Evolutionary conservation across 2,888 invertebrate species (phyloP).

Genomic region (Synergus umbraculus): DNA sequence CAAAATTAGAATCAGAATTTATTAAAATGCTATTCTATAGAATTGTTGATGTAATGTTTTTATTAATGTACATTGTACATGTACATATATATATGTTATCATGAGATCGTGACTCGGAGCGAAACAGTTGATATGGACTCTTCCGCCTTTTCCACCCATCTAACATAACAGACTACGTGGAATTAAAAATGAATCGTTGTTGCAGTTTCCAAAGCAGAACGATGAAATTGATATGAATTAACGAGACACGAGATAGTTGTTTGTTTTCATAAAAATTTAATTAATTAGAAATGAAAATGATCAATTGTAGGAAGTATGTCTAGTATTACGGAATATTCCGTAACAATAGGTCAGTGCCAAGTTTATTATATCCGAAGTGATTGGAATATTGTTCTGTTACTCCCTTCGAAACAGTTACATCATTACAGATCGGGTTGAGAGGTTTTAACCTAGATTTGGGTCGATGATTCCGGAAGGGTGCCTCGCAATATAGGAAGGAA

Average conservation of each 20-base stretch:
- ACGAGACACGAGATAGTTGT: background rate
- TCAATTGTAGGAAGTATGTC: no score
- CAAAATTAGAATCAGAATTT: background rate
- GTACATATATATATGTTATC: background rate
- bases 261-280: background rate
- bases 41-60: background rate
- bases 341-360: background rate
- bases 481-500: background rate
- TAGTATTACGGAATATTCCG: no score
- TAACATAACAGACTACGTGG: background rate
- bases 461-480: background rate
- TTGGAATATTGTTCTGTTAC: background rate
- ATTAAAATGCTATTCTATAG: background rate
- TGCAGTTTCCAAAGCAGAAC: background rate
- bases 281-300: background rate
- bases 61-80: slow-evolving; percentile 8
- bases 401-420: background rate
- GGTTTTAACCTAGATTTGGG: slow-evolving; percentile 27
- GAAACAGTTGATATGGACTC: slow-evolving; percentile 15
- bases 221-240: slow-evolving; percentile 4
- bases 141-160: background rate
- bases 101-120: slow-evolving; percentile 15
- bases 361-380: background rate
- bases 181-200: slow-evolving; percentile 1
- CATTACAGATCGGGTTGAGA: background rate